phyloP scores from a whole-genome alignment of 92 coral and sea anemone genomes.

The Chrysogorgia sp. region DNA sequence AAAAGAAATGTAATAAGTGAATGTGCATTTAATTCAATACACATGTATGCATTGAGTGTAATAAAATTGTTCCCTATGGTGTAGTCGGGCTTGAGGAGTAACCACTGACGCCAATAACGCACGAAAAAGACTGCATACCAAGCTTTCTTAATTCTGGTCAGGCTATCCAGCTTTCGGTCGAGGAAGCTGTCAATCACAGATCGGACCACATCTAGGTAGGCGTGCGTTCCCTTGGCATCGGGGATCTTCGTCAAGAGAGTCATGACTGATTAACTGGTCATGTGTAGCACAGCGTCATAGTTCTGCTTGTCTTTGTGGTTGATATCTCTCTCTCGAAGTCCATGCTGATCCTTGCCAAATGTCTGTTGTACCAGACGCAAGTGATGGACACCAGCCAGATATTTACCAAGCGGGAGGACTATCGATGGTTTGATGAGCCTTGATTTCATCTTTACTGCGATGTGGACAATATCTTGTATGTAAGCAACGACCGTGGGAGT shows the following conservation, averaged over 20 bases:
- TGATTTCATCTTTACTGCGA: too few species aligned
- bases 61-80: slow-evolving; percentile 13
- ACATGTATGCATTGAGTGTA: slow-evolving; percentile 18
- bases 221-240: too few species aligned
- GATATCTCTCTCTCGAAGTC: too few species aligned
- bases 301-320: background rate
- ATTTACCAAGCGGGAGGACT: too few species aligned
- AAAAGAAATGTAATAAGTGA: slow-evolving; percentile 18
- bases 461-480: too few species aligned
- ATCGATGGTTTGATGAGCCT: too few species aligned
- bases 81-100: background rate
- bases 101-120: slow-evolving; percentile 20
- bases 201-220: slow-evolving; percentile 7
- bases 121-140: slow-evolving; percentile 12
- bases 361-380: too few species aligned
- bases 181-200: slow-evolving; percentile 15
- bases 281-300: slow-evolving; percentile 34
- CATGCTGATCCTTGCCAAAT: too few species aligned
- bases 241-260: slow-evolving; percentile 1
- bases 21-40: slow-evolving; percentile 21
- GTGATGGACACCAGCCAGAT: too few species aligned
- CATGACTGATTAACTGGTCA: slow-evolving; percentile 8
- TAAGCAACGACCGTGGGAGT: too few species aligned
- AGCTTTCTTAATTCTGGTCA: background rate
- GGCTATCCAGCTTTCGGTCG: slow-evolving; percentile 2